phyloP scores from a whole-genome alignment of 2,797 vertebrate species.

The Cetoscarus ocellatus region DNA sequence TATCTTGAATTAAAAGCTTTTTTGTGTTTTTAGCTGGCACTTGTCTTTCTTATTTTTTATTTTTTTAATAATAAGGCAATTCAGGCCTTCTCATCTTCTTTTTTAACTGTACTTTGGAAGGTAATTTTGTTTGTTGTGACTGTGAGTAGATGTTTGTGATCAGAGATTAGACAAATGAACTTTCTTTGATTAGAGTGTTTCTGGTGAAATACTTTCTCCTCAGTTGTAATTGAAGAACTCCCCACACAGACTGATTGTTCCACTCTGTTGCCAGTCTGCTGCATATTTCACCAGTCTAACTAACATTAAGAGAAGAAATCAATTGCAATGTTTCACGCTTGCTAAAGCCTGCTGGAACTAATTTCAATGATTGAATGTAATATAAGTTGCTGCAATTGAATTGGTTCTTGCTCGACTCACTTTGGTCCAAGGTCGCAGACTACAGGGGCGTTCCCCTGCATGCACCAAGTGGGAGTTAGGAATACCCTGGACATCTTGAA shows the following conservation, averaged over 20 bases:
- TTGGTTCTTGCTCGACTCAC: constrained; percentile 18
- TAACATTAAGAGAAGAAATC: constrained; percentile 18
- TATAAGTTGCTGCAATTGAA: constrained; percentile 25
- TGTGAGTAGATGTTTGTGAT: no score
- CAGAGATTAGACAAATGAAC: background rate
- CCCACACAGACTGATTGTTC: constrained; percentile 10
- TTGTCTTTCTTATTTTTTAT: no score
- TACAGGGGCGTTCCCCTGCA: constrained; percentile 11
- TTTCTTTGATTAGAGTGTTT: no score
- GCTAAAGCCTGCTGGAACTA: constrained; percentile 17
- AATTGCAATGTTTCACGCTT: constrained; percentile 21
- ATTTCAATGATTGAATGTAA: constrained; percentile 34
- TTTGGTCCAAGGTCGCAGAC: constrained; percentile 27
- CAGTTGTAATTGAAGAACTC: constrained; percentile 13
- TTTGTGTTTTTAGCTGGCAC: no score
- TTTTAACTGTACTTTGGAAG: background rate
- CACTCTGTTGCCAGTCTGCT: no score
- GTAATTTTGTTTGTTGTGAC: no score
- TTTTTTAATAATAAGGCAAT: no score
- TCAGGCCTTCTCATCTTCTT: background rate
- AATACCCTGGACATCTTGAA: constrained; percentile 44
- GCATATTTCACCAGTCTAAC: constrained; percentile 10
- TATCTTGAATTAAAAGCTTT: no score
- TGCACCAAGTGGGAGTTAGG: constrained; percentile 34
- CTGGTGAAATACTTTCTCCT: no score